Evolutionary conservation across 2,113 vertebrate genomes (phyloP).

Genomic region (Urocynchramus pylzowi): DNA sequence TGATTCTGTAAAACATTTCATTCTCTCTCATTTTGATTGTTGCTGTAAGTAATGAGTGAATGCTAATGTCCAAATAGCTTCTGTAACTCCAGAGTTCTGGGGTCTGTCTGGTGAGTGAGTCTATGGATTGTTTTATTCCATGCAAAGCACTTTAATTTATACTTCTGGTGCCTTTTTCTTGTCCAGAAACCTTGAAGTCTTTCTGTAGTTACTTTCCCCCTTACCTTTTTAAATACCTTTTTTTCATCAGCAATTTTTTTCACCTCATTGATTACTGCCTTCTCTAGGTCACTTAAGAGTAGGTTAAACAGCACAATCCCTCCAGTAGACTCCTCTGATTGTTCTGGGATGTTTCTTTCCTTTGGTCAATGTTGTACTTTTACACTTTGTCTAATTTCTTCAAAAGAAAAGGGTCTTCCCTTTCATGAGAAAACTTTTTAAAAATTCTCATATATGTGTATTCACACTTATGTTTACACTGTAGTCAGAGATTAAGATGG

Average conservation of each 20-base stretch:
- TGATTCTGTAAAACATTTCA: background rate
- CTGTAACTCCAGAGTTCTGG: background rate
- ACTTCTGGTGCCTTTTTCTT: background rate
- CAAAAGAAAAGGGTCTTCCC: background rate
- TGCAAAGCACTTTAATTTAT: background rate
- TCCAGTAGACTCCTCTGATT: background rate
- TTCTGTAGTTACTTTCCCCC: background rate
- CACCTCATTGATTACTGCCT: background rate
- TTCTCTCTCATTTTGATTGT: background rate
- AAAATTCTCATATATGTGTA: background rate
- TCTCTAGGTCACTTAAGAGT: background rate
- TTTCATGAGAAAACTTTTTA: background rate
- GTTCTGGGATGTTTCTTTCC: background rate
- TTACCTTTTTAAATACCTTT: background rate
- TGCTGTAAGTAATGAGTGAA: background rate
- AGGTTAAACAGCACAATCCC: background rate
- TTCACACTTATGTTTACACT: background rate
- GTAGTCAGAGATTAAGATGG: background rate
- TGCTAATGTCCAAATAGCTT: background rate
- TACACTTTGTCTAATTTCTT: background rate
- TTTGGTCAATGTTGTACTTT: background rate
- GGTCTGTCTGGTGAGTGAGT: background rate
- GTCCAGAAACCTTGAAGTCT: background rate
- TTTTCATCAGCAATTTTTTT: background rate
- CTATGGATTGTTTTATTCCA: background rate